phyloP scores from a whole-genome alignment of 1,140 invertebrate genomes.

The Heliconius congener region DNA sequence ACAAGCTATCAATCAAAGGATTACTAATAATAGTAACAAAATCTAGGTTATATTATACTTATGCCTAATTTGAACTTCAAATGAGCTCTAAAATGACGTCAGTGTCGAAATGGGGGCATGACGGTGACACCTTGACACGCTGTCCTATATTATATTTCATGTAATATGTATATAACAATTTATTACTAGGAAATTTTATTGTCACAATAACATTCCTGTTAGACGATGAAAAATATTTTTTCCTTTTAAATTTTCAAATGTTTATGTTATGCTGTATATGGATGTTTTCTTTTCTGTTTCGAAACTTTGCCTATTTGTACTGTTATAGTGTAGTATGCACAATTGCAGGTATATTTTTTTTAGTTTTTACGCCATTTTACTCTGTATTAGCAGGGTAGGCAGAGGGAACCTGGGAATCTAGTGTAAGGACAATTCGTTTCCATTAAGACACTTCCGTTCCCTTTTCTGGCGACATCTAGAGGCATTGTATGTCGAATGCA shows the following conservation, averaged over 20 bases:
- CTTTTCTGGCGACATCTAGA: too few relatives aligned
- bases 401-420: too few relatives aligned
- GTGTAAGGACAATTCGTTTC: too few relatives aligned
- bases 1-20: background rate
- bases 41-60: background rate
- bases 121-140: conserved; percentile 44
- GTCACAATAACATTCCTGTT: conserved; percentile 6
- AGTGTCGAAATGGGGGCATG: conserved; percentile 23
- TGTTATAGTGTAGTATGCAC: too few relatives aligned
- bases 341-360: too few relatives aligned
- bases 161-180: conserved; percentile 13
- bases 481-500: too few relatives aligned
- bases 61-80: conserved; percentile 3
- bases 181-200: conserved; percentile 39
- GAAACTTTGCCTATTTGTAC: too few relatives aligned
- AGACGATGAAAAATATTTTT: conserved; percentile 9
- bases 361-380: too few relatives aligned
- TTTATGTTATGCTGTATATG: background rate
- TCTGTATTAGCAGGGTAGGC: too few relatives aligned
- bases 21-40: background rate
- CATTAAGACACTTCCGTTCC: too few relatives aligned
- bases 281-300: too few relatives aligned
- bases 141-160: conserved; percentile 39
- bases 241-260: background rate
- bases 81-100: conserved; percentile 16